Conservation (phyloP, 2,113 vertebrate species). For the Myiopsitta monachus region DNA sequence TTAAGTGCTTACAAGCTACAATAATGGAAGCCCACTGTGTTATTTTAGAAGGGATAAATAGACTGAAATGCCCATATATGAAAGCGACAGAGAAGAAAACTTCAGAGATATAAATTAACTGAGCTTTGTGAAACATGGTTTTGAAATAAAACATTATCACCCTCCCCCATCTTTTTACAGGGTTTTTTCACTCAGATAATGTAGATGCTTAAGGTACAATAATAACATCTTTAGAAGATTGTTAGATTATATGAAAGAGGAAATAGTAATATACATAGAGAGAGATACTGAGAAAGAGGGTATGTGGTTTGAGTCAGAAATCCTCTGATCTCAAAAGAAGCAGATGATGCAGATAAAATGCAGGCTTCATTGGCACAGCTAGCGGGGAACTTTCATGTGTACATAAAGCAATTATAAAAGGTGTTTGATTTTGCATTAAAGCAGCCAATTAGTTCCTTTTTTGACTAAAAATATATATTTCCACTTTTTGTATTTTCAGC, state of each 20-base stretch:
- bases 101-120: not conserved
- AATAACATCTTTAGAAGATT: slow-evolving; percentile 63
- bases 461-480: slow-evolving; percentile 52
- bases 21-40: not conserved
- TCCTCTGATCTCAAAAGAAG: slow-evolving; percentile 68
- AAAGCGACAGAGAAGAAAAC: not conserved
- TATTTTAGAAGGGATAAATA: slow-evolving; percentile 20
- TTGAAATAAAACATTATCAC: slow-evolving; percentile 3
- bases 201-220: slow-evolving; percentile 58
- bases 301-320: slow-evolving; percentile 50
- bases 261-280: slow-evolving; percentile 53
- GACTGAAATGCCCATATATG: not conserved
- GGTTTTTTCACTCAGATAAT: slow-evolving; percentile 48
- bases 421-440: slow-evolving; percentile 71
- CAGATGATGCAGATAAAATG: slow-evolving; percentile 72
- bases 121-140: not conserved
- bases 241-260: slow-evolving; percentile 64
- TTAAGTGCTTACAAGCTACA: not conserved
- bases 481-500: not conserved
- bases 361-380: slow-evolving; percentile 59
- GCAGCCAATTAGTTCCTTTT: slow-evolving; percentile 61
- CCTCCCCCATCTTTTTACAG: not conserved
- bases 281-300: slow-evolving; percentile 47
- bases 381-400: slow-evolving; percentile 63
- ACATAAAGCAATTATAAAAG: slow-evolving; percentile 72